A percentile compares a stretch with the other conserved stretches of the same genome.
phyloP scores from a whole-genome alignment of 2,888 invertebrate species.

The Apotomis capreana region DNA sequence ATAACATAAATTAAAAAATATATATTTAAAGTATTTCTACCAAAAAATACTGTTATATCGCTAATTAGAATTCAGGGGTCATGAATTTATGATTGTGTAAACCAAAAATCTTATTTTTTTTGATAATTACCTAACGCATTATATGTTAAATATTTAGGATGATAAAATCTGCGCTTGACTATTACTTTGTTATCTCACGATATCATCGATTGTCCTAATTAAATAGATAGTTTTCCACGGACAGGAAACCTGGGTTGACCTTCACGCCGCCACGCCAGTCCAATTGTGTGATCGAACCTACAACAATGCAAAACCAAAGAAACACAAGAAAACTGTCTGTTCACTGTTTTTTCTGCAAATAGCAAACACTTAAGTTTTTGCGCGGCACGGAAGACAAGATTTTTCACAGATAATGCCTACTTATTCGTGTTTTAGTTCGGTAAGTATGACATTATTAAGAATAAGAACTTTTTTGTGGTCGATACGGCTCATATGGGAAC shows the following conservation, averaged over 20 bases:
- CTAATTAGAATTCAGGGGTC: too few species aligned
- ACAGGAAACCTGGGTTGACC: conserved; percentile 49
- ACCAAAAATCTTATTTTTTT: too few species aligned
- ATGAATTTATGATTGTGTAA: too few species aligned
- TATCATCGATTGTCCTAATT: background rate
- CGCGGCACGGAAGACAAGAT: conserved; percentile 32
- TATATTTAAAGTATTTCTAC: too few species aligned
- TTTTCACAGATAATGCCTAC: conserved; percentile 27
- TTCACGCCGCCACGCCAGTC: conserved; percentile 48
- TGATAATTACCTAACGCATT: too few species aligned
- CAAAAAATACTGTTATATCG: too few species aligned
- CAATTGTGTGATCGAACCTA: conserved; percentile 43
- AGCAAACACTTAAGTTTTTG: conserved; percentile 37
- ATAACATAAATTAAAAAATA: too few species aligned
- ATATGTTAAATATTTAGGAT: too few species aligned
- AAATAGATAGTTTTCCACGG: conserved; percentile 41
- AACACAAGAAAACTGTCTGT: conserved; percentile 37
- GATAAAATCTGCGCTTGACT: background rate
- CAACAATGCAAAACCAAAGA: conserved; percentile 13
- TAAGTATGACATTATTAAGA: conserved; percentile 14
- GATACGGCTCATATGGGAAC: background rate
- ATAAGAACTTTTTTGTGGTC: conserved; percentile 6
- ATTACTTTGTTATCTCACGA: background rate
- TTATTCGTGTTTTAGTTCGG: conserved; percentile 13
- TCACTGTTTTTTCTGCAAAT: conserved; percentile 36